Percentiles rank a stretch among this genome's conserved stretches.
These are phyloP conservation scores for Eurosta solidaginis DNA, from an alignment of 1,140 invertebrate species.

Conservation along the genomic window DNA sequence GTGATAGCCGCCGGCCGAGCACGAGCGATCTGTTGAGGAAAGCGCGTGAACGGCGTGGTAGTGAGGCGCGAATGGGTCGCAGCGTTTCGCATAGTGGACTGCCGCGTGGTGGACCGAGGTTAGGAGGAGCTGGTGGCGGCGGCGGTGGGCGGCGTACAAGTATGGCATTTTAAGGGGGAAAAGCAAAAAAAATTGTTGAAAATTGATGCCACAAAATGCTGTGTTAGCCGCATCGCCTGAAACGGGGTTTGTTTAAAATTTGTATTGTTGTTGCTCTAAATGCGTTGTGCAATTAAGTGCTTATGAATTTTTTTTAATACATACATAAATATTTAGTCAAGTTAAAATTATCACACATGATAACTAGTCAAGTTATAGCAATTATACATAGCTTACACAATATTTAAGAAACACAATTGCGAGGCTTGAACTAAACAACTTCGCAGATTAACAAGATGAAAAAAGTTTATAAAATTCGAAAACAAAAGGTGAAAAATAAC, in stretches of 20 bases:
- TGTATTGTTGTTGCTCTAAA: constrained; percentile 2
- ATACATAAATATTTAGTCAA: not conserved
- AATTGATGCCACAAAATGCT: not conserved
- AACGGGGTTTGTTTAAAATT: not conserved
- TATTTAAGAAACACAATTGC: constrained; percentile 18
- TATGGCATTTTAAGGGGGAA: constrained; percentile 53
- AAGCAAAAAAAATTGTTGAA: not conserved
- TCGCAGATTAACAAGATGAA: not conserved
- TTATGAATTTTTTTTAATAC: constrained; percentile 27
- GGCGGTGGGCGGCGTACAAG: constrained; percentile 52
- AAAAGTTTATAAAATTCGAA: not conserved
- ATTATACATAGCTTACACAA: not conserved
- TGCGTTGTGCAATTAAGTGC: constrained; percentile 27
- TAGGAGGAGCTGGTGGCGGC: constrained; percentile 36
- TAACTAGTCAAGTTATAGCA: constrained; percentile 3
- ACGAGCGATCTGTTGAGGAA: constrained; percentile 54
- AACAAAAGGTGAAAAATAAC: constrained; percentile 3
- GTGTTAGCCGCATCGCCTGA: no score
- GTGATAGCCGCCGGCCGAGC: constrained; percentile 49
- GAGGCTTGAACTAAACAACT: not conserved
- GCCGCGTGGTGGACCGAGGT: constrained; percentile 42
- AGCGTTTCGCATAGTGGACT: constrained; percentile 55
- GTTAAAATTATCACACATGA: not conserved
- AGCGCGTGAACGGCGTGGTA: constrained; percentile 55
- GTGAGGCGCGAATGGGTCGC: constrained; percentile 53